A percentile compares a stretch with the other conserved stretches of the same genome.
phyloP scores from a whole-genome alignment of 2,113 vertebrate genomes.

The Zonotrichia leucophrys region DNA sequence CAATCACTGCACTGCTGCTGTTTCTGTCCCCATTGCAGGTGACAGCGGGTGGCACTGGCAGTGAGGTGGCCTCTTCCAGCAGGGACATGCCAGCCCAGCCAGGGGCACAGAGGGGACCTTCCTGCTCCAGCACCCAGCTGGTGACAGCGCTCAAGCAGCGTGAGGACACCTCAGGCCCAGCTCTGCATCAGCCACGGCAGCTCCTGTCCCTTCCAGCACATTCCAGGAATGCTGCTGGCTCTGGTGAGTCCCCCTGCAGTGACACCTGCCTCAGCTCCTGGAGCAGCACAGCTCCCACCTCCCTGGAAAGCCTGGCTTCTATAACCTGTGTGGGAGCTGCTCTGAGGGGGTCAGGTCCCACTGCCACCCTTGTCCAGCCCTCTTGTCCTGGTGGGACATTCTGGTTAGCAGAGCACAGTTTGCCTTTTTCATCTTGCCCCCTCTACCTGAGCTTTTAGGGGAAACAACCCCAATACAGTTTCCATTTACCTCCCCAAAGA shows the following conservation, averaged over 20 bases:
- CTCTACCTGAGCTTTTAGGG: neutral
- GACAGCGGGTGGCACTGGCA: neutral
- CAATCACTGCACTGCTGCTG: neutral
- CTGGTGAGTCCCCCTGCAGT: constrained; percentile 15
- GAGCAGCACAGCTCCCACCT: neutral
- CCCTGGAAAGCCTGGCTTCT: neutral
- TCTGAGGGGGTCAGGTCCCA: neutral
- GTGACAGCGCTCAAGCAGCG: accelerated
- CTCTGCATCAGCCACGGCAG: neutral
- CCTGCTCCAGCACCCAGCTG: neutral
- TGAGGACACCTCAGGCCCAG: accelerated
- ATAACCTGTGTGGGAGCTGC: neutral
- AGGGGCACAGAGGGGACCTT: neutral
- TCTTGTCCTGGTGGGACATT: neutral
- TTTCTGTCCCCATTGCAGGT: neutral
- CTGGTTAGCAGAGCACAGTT: neutral
- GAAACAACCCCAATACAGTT: neutral
- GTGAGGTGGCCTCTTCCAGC: accelerated
- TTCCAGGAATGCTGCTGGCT: neutral
- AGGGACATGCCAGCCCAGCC: neutral
- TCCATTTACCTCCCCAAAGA: neutral
- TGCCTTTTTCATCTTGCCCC: neutral
- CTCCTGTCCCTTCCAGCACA: neutral
- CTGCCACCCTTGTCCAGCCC: neutral
- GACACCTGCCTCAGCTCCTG: neutral